A percentile compares a stretch with the other conserved stretches of the same genome.
Conservation (phyloP, 2,888 invertebrate genomes). For the Rhopalosiphum nymphaeae region DNA sequence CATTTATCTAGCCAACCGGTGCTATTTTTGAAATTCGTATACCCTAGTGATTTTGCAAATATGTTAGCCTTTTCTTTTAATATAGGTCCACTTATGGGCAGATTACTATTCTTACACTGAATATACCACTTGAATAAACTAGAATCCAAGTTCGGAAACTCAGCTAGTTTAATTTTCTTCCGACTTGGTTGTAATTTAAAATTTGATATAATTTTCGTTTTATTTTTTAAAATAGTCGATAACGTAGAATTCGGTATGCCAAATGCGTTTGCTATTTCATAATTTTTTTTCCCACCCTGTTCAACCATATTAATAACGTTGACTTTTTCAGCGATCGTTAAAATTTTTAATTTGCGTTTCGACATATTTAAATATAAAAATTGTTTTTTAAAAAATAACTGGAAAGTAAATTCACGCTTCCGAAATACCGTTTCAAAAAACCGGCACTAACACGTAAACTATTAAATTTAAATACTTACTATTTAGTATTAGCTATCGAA, state of each 20-base stretch:
- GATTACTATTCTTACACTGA: not conserved
- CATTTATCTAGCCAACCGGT: conserved; percentile 29
- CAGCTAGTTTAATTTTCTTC: conserved; percentile 16
- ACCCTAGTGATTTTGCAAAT: conserved; percentile 14
- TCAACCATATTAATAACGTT: not conserved
- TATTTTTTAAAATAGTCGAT: conserved; percentile 15
- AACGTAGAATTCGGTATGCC: conserved; percentile 22
- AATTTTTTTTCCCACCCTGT: conserved; percentile 14
- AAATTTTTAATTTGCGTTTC: conserved; percentile 33
- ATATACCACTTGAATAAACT: conserved; percentile 22
- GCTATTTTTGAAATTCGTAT: conserved; percentile 12
- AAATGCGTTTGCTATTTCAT: conserved; percentile 13
- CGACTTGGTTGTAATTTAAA: conserved; percentile 11
- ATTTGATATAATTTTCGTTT: conserved; percentile 3
- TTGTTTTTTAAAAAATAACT: not conserved
- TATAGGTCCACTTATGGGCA: not conserved
- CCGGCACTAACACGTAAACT: not conserved
- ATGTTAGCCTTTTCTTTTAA: conserved; percentile 28
- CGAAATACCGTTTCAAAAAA: not conserved
- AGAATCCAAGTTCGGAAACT: not conserved
- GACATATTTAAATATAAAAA: not conserved
- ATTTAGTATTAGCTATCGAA: not conserved
- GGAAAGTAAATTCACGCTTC: not conserved
- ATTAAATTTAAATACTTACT: not conserved
- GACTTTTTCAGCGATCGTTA: conserved; percentile 34